Base-by-base conservation (phyloP, 2,113 vertebrate species). In the Zapus hudsonius region DNA sequence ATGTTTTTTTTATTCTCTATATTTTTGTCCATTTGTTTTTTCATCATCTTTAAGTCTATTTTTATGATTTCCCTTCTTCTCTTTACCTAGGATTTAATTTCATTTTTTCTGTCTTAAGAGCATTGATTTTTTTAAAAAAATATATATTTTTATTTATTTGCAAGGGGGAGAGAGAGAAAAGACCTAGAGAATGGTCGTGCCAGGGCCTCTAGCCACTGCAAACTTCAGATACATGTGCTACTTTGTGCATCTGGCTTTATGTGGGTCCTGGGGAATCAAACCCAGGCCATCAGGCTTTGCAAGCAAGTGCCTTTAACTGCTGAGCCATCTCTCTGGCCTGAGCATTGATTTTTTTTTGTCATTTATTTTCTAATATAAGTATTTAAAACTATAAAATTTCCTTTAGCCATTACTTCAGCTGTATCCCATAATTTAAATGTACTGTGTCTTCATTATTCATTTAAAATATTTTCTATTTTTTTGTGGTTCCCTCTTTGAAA, bases 31-130 rank as follows among this genome's bases (percentile, higher is more conserved):
- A 84, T 40, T 83, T 73, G 81, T 23, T 79, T 0, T 90, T 87
- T 90, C 6, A 74, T 73, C 83, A 44, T 25, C 64, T 55, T 92
- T 73, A 29, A 91, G 47, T 92, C 40, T 83, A 25, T 47, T 91
- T 64, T 91, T 87, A 67, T 84, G 55, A 84, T 72, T 89, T 72
- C 27, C 36, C 83, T 92, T 90, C n/a, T 55, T 79, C 40, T 94
- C 16, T 36, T 87, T 87, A 57, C 25, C 38, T 52, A 44, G 23
- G 8, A 9, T 84, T 94, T 92, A 67, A 44, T 74, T 87, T 84
- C 7, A 40, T 64, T 13, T 69, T 83, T 87, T 66, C 42, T 83
- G 82, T n/a, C n/a, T n/a, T n/a, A n/a, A n/a, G 12, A 47, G 47
- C 47, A 47, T 8, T 47, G 47, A 47, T 47, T 47, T 47, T 7